Evolutionary conservation across 1,140 invertebrate genomes (phyloP).

Genomic region (Adelges cooleyi): DNA sequence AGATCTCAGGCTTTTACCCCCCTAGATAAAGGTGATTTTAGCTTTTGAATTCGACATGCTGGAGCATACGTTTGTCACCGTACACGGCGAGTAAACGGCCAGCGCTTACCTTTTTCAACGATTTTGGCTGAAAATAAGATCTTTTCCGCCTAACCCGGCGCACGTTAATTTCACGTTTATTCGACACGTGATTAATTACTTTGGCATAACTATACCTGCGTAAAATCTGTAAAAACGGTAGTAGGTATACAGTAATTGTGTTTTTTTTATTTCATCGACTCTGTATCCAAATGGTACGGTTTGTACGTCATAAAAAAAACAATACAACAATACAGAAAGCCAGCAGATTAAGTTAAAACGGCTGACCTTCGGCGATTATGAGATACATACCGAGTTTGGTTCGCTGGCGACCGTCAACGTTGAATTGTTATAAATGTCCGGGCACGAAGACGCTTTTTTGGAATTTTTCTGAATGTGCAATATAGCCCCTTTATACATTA

Average conservation of each 20-base stretch:
- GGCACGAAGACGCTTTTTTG: slow-evolving; percentile 69
- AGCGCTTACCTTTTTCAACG: slow-evolving; percentile 13
- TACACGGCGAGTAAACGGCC: no score
- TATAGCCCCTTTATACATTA: slow-evolving; percentile 77
- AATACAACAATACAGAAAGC: no score
- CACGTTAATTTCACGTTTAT: slow-evolving; percentile 15
- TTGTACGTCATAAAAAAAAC: no score
- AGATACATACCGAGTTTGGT: slow-evolving; percentile 41
- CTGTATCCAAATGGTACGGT: no score
- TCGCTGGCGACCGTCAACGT: slow-evolving; percentile 75
- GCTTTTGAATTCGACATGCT: no score
- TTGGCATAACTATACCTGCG: slow-evolving; percentile 14
- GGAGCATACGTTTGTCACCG: no score
- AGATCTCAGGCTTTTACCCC: no score
- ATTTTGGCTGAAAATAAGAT: slow-evolving; percentile 14
- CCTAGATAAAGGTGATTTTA: no score
- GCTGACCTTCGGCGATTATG: no score
- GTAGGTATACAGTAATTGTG: neutral
- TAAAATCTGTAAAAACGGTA: slow-evolving; percentile 12
- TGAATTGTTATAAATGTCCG: slow-evolving; percentile 76
- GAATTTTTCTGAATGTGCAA: slow-evolving; percentile 70
- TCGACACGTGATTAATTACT: slow-evolving; percentile 24
- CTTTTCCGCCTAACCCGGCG: slow-evolving; percentile 20
- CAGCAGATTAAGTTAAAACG: no score
- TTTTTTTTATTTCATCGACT: neutral